Evolutionary conservation across 2,797 vertebrate species (phyloP), one percentile per base, ranked within the genome.

Genomic region (Scolopax rusticola): DNA sequence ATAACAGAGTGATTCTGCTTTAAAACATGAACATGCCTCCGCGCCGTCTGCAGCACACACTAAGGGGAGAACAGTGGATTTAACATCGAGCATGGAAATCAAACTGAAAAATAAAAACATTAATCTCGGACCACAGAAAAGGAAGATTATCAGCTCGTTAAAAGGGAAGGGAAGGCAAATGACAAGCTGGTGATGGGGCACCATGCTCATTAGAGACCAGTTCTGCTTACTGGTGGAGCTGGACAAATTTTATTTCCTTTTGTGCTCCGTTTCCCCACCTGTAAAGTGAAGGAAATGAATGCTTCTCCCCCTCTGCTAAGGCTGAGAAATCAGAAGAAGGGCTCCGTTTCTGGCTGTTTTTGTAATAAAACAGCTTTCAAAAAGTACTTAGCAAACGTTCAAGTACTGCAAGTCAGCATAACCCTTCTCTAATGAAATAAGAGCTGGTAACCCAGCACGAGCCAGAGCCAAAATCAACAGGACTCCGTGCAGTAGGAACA

Each of bases 31-130:
- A 21, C 0, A 0, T 2, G 2, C 38, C 36, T 61, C 54, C 2
- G 2, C 0, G 1, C 28, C 1, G 1, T 18, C 61, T 59, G 53
- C 84, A 45, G 86, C 51, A 85, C n/a, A 6, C 0, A 1, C 89
- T 89, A 43, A 8, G 13, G 67, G 18, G 48, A 79, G 57, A 91
- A 61, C 41, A 67, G 28, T 0, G 9, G 83, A 59, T 23, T 59
- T 76, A 11, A 90, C 48, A 84, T 4, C 51, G 38, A 64, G 30
- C 38, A 76, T 0, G 0, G 60, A 82, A 82, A 74, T 71, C 81
- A 59, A 75, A 48, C 50, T 71, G 59, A 33, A 86, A 68, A 93
- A 60, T 9, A 73, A 36, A 47, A 64, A 54, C 56, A 69, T 8
- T 64, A 14, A n/a, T 33, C 63, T 57, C 36, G 54, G 91, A 91